phyloP scores from a whole-genome alignment of 2,888 invertebrate genomes.

The Lydus trimaculatus region DNA sequence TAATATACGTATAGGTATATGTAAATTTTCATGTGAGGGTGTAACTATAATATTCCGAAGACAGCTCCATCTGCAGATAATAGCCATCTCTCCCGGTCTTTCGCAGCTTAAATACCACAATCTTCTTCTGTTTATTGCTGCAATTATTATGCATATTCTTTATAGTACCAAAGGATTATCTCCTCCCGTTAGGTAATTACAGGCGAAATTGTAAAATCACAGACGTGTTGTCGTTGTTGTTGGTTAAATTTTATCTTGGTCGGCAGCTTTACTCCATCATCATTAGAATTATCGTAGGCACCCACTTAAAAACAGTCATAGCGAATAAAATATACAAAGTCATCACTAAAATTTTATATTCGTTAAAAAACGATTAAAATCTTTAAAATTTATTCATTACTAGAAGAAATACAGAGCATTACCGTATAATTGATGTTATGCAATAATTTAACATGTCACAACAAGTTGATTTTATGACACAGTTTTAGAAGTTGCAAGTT shows the following conservation, averaged over 20 bases:
- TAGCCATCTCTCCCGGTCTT: slow-evolving; percentile 16
- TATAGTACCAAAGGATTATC: slow-evolving; percentile 16
- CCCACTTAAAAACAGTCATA: neutral
- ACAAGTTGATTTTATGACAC: slow-evolving; percentile 6
- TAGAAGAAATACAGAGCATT: neutral
- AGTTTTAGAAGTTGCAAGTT: neutral
- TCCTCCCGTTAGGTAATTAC: slow-evolving; percentile 28
- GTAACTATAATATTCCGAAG: neutral
- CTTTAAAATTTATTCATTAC: neutral
- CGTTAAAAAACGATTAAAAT: neutral
- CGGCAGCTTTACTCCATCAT: slow-evolving; percentile 1
- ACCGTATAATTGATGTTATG: slow-evolving; percentile 3
- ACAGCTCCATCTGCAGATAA: slow-evolving; percentile 6
- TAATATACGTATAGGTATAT: neutral
- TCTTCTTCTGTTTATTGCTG: slow-evolving; percentile 27
- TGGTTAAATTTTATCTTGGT: slow-evolving; percentile 28
- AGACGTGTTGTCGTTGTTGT: slow-evolving; percentile 26
- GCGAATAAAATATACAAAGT: neutral
- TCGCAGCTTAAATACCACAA: slow-evolving; percentile 26
- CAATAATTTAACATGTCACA: slow-evolving; percentile 30
- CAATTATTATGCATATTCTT: slow-evolving; percentile 25
- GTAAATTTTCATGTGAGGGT: neutral
- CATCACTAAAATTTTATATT: neutral
- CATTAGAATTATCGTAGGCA: slow-evolving; percentile 9
- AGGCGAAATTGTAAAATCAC: slow-evolving; percentile 28